phyloP scores from a whole-genome alignment of 2,888 invertebrate species.

The Drosophila putrida region DNA sequence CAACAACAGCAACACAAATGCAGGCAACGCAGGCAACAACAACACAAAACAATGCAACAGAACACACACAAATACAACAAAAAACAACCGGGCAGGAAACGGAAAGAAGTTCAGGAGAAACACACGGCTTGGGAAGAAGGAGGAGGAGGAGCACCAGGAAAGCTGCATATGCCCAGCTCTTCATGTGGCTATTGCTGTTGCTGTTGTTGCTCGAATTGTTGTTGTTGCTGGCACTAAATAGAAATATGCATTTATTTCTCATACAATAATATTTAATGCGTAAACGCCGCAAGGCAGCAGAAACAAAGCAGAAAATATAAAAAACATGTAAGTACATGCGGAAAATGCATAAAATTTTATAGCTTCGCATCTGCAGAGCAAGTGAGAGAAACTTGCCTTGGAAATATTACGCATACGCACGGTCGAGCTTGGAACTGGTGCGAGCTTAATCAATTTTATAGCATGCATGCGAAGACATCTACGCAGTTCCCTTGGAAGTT shows the following conservation, averaged over 20 bases:
- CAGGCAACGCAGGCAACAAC: slow-evolving; percentile 10
- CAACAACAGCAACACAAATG: slow-evolving; percentile 34
- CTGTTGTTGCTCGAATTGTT: neutral
- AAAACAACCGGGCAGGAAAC: slow-evolving; percentile 20
- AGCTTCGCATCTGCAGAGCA: slow-evolving; percentile 52
- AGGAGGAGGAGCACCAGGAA: slow-evolving; percentile 14
- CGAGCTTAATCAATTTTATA: slow-evolving; percentile 72
- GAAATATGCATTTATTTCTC: slow-evolving; percentile 66
- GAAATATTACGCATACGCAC: slow-evolving; percentile 72
- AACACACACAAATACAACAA: slow-evolving; percentile 12
- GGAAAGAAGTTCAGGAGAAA: slow-evolving; percentile 15
- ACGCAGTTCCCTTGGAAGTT: neutral
- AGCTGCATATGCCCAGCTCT: slow-evolving; percentile 51
- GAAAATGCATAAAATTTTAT: slow-evolving; percentile 69
- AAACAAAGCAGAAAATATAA: slow-evolving; percentile 14
- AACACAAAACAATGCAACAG: slow-evolving; percentile 7
- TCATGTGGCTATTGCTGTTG: neutral
- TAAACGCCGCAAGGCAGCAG: slow-evolving; percentile 47
- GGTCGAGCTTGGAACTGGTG: slow-evolving; percentile 33
- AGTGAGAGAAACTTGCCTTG: slow-evolving; percentile 2
- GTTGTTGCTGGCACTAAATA: slow-evolving; percentile 53
- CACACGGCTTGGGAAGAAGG: slow-evolving; percentile 10
- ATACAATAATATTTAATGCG: slow-evolving; percentile 69
- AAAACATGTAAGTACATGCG: slow-evolving; percentile 26
- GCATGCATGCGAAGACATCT: slow-evolving; percentile 28